Percentiles rank a stretch among this genome's conserved stretches.
Conservation (phyloP, 30 jellyfish, hydroid and myxozoan genomes). For the Cassiopea andromeda region DNA sequence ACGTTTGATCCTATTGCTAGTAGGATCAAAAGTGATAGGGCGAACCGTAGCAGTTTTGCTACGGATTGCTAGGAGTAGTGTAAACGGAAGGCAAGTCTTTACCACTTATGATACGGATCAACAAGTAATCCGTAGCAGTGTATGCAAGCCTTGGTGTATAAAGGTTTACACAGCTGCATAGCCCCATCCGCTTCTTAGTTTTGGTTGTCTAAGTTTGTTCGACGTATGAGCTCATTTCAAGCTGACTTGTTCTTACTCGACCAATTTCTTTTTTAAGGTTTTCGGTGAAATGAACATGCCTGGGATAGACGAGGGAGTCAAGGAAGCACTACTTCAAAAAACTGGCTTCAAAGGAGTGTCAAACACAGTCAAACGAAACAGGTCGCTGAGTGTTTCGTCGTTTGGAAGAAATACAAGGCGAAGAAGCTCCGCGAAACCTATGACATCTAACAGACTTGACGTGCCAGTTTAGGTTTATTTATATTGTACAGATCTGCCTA, state of each 20-base stretch:
- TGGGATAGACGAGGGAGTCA: slow-evolving; percentile 85
- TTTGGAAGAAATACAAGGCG: slow-evolving; percentile 34
- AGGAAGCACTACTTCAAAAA: slow-evolving; percentile 72
- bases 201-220: too few species aligned
- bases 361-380: slow-evolving; percentile 26
- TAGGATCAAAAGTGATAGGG: too few species aligned
- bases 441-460: slow-evolving; percentile 49
- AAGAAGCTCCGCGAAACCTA: slow-evolving; percentile 22
- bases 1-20: too few species aligned
- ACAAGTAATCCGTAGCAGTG: too few species aligned
- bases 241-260: neutral
- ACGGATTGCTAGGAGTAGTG: too few species aligned
- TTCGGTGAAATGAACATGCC: slow-evolving; percentile 92
- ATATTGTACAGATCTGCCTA: neutral
- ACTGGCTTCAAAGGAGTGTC: slow-evolving; percentile 78
- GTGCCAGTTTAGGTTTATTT: slow-evolving; percentile 27
- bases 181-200: too few species aligned
- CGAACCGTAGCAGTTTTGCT: too few species aligned
- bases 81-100: too few species aligned
- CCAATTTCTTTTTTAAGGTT: slow-evolving; percentile 48
- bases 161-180: too few species aligned
- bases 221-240: too few species aligned
- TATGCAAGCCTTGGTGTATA: too few species aligned
- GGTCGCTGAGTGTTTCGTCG: slow-evolving; percentile 65
- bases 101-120: too few species aligned